Base-by-base conservation (phyloP, 2,113 vertebrate species). In the Ochotona princeps region DNA sequence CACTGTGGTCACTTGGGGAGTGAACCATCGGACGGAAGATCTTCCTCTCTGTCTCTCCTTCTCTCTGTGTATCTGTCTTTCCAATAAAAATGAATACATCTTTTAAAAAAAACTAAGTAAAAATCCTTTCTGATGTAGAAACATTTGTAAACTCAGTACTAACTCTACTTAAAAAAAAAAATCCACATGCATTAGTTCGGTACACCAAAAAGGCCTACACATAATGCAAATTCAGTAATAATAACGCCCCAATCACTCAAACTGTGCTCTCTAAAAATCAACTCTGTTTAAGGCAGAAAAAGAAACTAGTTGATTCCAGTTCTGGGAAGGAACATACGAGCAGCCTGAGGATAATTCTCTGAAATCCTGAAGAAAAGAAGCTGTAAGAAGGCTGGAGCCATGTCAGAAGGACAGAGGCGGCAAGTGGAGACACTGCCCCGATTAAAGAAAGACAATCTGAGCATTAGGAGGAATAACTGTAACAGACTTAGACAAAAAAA, bases 351-450 rank as follows among this genome's bases (percentile, higher is more conserved):
- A 18, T 49, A 30, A 21, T 49, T 35, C 54, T 73, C 49, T 73
- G 28, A 74, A 84, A 83, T 94, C 28, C 18, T 86, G 30, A 89
- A 87, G 14, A 8, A 61, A 90, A 89, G 47, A 66, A 89, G 30
- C 35, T 74, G 38, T 35, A 38, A 12, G 38, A 89, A 95, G 13
- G 79, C 30, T 12, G 26, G 23, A 82, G 54, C 18, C 54, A 57
- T 57, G 54, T 57, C 54, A 57, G 54, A 57, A 57, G 54, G 54
- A 57, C 54, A 57, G 9, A 57, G 15, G 13, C 18, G 54, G 18
- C 18, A 60, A 91, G 89, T 70, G 23, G 72, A 80, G 25, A 74
- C 25, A 14, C 2, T 57, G n/a, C 73, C 32, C 4, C 28, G 66
- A 87, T n/a, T 18, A 74, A 87, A 91, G 51, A 74, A 57, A 89